Percentiles rank a stretch among this genome's conserved stretches.
Evolutionary conservation across 92 coral and sea anemone species (phyloP).

Genomic region (Epizoanthus ramosus): DNA sequence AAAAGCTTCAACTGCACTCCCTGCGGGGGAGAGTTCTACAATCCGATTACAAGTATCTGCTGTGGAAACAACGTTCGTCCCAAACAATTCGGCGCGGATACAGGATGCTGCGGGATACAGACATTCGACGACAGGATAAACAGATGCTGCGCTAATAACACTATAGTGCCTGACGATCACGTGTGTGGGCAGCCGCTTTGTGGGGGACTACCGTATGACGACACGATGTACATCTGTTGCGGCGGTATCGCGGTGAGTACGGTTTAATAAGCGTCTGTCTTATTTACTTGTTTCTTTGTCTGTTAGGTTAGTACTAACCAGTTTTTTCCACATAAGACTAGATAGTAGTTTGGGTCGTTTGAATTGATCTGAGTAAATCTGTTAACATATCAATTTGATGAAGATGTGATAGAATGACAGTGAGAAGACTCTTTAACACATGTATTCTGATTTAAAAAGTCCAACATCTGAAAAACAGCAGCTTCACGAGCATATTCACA

Average conservation of each 20-base stretch:
- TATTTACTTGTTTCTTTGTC: no score
- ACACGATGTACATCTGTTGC: conserved; percentile 8
- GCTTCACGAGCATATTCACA: no score
- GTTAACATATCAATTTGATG: no score
- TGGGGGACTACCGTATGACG: conserved; percentile 4
- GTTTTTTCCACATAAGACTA: no score
- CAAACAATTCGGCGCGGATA: conserved; percentile 14
- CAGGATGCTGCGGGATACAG: conserved; percentile 11
- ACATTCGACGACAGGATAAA: not conserved
- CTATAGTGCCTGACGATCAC: not conserved
- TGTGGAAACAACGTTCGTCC: not conserved
- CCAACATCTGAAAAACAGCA: no score
- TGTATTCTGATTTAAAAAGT: no score
- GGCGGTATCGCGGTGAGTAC: conserved; percentile 4
- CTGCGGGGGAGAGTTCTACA: conserved; percentile 6
- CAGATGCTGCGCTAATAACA: not conserved
- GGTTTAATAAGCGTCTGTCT: not conserved
- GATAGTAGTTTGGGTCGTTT: no score
- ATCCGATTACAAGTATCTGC: conserved; percentile 30
- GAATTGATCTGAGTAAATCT: no score
- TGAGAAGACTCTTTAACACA: no score
- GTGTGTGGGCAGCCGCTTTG: not conserved
- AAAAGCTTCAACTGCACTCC: conserved; percentile 6
- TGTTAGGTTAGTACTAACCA: no score
- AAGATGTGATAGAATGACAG: no score